Percentiles rank a stretch among this genome's conserved stretches.
Evolutionary conservation across 2,113 vertebrate genomes (phyloP).

Genomic region (Sander lucioperca): DNA sequence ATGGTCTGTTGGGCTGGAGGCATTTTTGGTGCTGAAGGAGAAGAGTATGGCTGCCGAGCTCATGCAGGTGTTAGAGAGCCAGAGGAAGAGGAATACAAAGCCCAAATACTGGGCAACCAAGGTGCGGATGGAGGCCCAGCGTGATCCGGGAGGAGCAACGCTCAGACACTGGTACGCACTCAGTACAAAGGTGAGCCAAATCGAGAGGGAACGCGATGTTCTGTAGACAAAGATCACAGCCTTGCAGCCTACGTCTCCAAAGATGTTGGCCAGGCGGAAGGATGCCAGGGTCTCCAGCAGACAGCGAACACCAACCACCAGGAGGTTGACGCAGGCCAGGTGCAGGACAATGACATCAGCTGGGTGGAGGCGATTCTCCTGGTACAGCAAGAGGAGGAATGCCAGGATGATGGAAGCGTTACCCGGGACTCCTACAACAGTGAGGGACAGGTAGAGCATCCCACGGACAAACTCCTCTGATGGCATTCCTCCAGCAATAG

Average conservation of each 20-base stretch:
- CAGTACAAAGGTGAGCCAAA: constrained; percentile 85
- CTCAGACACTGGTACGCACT: constrained; percentile 84
- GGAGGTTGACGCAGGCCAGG: constrained; percentile 78
- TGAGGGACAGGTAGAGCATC: constrained; percentile 79
- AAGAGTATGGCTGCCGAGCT: constrained; percentile 71
- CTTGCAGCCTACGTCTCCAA: constrained; percentile 78
- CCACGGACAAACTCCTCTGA: constrained; percentile 67
- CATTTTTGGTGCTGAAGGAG: constrained; percentile 55
- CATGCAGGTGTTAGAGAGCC: constrained; percentile 78
- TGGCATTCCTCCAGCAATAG: constrained; percentile 57
- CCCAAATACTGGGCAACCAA: constrained; percentile 63
- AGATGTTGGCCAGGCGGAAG: constrained; percentile 70
- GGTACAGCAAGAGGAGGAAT: constrained; percentile 69
- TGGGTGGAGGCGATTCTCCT: constrained; percentile 76
- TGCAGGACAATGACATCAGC: constrained; percentile 83
- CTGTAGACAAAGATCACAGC: constrained; percentile 82
- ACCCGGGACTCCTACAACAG: constrained; percentile 78
- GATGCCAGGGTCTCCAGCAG: constrained; percentile 81
- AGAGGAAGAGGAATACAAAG: constrained; percentile 75
- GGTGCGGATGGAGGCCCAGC: constrained; percentile 64
- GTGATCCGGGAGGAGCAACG: constrained; percentile 78
- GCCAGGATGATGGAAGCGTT: constrained; percentile 78
- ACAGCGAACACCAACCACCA: constrained; percentile 80
- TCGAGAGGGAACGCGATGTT: constrained; percentile 80
- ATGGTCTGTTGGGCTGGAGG: constrained; percentile 47